Percentiles rank a stretch among this genome's conserved stretches.
These are phyloP conservation scores for Dysmachus trigonus DNA, from an alignment of 2,888 invertebrate species.

Conservation along the genomic window DNA sequence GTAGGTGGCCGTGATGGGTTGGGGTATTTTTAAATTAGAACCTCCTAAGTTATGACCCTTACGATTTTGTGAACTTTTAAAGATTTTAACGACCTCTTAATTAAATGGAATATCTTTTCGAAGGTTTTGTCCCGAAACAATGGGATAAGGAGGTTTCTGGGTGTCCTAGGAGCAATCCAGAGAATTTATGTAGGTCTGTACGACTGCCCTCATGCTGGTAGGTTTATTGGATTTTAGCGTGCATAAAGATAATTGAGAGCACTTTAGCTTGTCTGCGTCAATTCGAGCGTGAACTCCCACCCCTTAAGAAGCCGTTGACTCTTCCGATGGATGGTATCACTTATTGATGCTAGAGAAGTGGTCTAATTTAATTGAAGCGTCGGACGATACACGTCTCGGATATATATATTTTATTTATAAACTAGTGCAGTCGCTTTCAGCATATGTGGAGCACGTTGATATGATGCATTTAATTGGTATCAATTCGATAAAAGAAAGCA, in stretches of 20 bases:
- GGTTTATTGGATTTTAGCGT: constrained; percentile 36
- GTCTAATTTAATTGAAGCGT: background rate
- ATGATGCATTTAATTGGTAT: background rate
- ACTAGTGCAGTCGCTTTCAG: background rate
- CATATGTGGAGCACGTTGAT: background rate
- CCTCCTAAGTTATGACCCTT: background rate
- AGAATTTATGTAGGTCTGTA: background rate
- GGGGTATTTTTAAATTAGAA: background rate
- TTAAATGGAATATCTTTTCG: background rate
- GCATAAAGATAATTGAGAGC: constrained; percentile 24
- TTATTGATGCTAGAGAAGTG: constrained; percentile 14
- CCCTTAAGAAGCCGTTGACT: constrained; percentile 30
- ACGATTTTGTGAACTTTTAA: background rate
- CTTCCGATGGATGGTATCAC: background rate
- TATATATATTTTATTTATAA: background rate
- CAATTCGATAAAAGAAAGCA: background rate
- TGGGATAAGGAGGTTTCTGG: background rate
- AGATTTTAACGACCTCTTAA: constrained; percentile 34
- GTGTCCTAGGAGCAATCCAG: background rate
- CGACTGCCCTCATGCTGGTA: constrained; percentile 26
- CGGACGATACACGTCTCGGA: background rate
- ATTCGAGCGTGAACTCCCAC: constrained; percentile 23
- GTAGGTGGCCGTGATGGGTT: constrained; percentile 7
- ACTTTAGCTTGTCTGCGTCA: constrained; percentile 27
- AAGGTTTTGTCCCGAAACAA: background rate